phyloP scores from a whole-genome alignment of 2,888 invertebrate genomes.

The Agrotis segetum region DNA sequence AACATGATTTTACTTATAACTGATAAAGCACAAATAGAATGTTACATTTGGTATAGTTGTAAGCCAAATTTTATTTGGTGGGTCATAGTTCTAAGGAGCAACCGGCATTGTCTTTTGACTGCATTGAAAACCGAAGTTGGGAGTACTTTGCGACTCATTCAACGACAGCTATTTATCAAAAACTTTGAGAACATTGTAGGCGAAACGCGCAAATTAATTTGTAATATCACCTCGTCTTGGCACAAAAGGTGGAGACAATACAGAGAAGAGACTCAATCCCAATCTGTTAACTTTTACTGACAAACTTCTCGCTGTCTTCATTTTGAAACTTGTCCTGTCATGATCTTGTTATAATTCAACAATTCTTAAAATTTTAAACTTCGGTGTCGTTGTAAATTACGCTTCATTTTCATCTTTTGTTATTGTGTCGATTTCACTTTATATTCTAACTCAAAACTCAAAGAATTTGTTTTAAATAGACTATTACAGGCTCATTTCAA shows the following conservation, averaged over 20 bases:
- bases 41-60: too few species aligned
- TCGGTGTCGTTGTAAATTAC: background rate
- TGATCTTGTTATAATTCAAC: constrained; percentile 21
- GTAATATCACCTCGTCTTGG: constrained; percentile 50
- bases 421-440: background rate
- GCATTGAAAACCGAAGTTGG: constrained; percentile 42
- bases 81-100: too few species aligned
- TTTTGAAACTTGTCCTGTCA: constrained; percentile 39
- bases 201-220: constrained; percentile 60
- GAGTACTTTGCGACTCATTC: constrained; percentile 32
- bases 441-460: too few species aligned
- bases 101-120: too few species aligned
- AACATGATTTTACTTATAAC: too few species aligned
- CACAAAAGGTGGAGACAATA: constrained; percentile 57
- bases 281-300: constrained; percentile 47
- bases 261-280: constrained; percentile 35
- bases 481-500: too few species aligned
- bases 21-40: too few species aligned
- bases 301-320: constrained; percentile 38
- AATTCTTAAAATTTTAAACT: constrained; percentile 8
- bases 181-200: constrained; percentile 57
- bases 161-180: constrained; percentile 58
- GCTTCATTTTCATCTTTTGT: constrained; percentile 4
- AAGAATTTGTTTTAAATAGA: too few species aligned
- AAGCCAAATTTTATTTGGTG: too few species aligned